Base-by-base conservation (phyloP, 2,113 vertebrate genomes). In the Nothobranchius kuhntae region DNA sequence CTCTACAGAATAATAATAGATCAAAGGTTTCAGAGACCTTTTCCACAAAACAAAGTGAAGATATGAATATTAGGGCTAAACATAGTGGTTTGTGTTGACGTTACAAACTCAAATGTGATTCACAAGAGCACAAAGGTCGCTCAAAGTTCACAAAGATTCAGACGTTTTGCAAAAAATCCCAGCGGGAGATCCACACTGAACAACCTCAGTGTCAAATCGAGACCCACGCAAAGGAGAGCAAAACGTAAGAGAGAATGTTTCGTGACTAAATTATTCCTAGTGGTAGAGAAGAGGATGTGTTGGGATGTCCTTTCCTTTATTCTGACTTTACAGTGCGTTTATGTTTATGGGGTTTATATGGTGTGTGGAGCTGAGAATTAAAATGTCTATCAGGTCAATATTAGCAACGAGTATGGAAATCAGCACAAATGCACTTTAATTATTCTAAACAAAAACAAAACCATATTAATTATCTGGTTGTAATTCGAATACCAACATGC, bases 391-490 rank as follows among this genome's bases (percentile, higher is more conserved):
- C 36, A 7, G 47, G 24, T 17, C 21, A 10, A 42, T 45, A 12
- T 77, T 73, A 65, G 52, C 54, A 46, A 17, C 9, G 12, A 30
- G 69, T 30, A 44, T 24, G 45, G 66, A 65, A 65, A 68, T 63
- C 51, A 65, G 61, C 73, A 85, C 53, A 9, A 67, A 24, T 35
- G 78, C 80, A 85, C 73, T 78, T 84, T 84, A 86, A 15, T 44
- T 52, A 53, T 60, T 66, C 38, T 21, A 52, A 47, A 53, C 15
- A n/a, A 47, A 42, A 17, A 21, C 53, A 9, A 55, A 74, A 77
- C 44, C 24, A 61, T 7, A 73, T 66, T 15, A 38, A 30, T 64
- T 15, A 52, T 26, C 46, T 40, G 35, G 42, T 36, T 9, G 11
- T 58, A 53, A 71, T 26, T 73, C 42, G 71, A 51, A 78, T 70